Evolutionary conservation across 2,888 invertebrate species (phyloP).

Genomic region (Drosophila formosana): DNA sequence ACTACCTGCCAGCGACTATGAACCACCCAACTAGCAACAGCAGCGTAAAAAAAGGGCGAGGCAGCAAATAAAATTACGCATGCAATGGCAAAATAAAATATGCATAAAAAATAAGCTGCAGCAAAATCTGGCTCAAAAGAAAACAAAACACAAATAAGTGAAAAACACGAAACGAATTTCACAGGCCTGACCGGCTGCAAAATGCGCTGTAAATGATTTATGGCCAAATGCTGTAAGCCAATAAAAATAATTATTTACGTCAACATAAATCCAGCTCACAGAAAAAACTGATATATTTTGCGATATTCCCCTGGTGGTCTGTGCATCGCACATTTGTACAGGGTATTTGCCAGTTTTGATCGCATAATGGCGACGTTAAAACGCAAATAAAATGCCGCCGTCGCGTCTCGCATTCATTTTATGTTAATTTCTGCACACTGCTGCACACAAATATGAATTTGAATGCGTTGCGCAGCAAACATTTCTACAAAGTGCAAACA

Average conservation of each 20-base stretch:
- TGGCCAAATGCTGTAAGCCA: neutral
- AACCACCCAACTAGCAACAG: conserved; percentile 39
- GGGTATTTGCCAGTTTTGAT: conserved; percentile 30
- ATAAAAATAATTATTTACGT: neutral
- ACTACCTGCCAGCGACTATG: conserved; percentile 56
- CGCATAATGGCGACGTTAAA: conserved; percentile 25
- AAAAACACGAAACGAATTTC: conserved; percentile 6
- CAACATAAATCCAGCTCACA: neutral
- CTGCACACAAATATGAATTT: conserved; percentile 66
- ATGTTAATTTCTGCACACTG: conserved; percentile 68
- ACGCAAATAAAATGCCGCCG: conserved; percentile 34
- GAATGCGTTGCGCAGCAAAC: conserved; percentile 50
- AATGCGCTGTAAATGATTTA: conserved; percentile 29
- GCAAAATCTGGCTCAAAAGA: conserved; percentile 63
- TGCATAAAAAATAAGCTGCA: conserved; percentile 77
- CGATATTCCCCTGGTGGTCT: neutral
- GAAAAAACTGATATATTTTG: neutral
- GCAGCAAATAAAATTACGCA: conserved; percentile 75
- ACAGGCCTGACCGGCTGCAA: neutral
- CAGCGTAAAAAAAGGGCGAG: conserved; percentile 30
- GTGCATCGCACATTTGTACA: neutral
- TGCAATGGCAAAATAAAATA: conserved; percentile 78
- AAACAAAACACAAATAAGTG: conserved; percentile 32
- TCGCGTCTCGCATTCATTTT: conserved; percentile 40
- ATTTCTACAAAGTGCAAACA: conserved; percentile 54